These are phyloP conservation scores for Drosophila trapezifrons DNA, from an alignment of 1,140 invertebrate genomes.

Conservation along the genomic window DNA sequence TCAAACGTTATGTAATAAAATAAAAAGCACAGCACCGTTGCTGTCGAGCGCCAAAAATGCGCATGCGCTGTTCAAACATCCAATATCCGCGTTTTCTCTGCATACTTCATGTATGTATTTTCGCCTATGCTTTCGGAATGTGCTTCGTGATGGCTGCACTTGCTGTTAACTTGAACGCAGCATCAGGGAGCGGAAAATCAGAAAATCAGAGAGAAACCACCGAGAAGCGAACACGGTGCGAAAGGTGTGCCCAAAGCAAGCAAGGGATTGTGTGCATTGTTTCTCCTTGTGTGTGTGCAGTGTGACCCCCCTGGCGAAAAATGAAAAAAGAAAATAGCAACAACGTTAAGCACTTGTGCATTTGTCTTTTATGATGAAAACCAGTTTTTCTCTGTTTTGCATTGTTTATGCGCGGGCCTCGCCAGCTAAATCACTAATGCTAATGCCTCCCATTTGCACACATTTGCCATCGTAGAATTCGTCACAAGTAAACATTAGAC, in stretches of 20 bases:
- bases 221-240: slow-evolving; percentile 17
- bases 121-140: slow-evolving; percentile 51
- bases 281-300: slow-evolving; percentile 41
- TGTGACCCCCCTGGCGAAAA: slow-evolving; percentile 30
- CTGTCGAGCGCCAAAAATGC: slow-evolving; percentile 44
- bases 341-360: slow-evolving; percentile 56
- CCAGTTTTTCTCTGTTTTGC: slow-evolving; percentile 49
- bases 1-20: slow-evolving; percentile 55
- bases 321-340: slow-evolving; percentile 8
- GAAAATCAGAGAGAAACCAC: slow-evolving; percentile 20
- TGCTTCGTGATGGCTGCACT: slow-evolving; percentile 52
- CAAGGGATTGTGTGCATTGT: slow-evolving; percentile 60
- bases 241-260: slow-evolving; percentile 36
- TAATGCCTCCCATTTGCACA: slow-evolving; percentile 1
- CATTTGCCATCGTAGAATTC: background rate
- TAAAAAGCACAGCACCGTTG: slow-evolving; percentile 37
- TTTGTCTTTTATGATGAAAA: slow-evolving; percentile 45
- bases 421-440: background rate
- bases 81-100: slow-evolving; percentile 37
- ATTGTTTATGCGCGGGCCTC: slow-evolving; percentile 21
- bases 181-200: slow-evolving; percentile 33
- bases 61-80: slow-evolving; percentile 60
- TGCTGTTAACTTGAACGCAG: slow-evolving; percentile 59
- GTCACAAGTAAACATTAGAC: background rate
- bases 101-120: slow-evolving; percentile 25